These are phyloP conservation scores for Sarcoramphus papa DNA, from an alignment of 2,797 vertebrate genomes.

Conservation along the genomic window DNA sequence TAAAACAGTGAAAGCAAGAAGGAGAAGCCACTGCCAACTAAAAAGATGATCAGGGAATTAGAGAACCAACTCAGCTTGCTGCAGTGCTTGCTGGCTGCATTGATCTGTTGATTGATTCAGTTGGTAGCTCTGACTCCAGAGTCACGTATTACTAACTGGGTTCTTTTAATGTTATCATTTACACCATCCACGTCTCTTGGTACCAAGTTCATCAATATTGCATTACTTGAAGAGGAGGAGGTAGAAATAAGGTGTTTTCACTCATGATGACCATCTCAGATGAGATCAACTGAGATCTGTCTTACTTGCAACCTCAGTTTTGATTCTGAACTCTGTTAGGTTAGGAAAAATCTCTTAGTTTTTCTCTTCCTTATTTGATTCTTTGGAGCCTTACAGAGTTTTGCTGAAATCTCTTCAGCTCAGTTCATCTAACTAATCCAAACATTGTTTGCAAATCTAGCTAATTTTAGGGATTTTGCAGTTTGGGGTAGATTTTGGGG, in stretches of 20 bases:
- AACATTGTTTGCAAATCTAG: not conserved
- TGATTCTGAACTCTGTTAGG: not conserved
- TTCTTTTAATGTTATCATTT: not conserved
- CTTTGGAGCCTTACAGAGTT: not conserved
- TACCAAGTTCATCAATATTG: not conserved
- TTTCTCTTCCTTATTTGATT: not conserved
- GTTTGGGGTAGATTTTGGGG: not conserved
- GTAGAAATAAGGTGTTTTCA: not conserved
- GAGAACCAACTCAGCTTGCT: not conserved
- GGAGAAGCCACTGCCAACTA: not conserved
- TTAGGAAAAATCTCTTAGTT: not conserved
- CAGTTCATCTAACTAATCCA: not conserved
- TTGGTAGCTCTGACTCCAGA: not conserved
- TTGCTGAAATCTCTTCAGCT: not conserved
- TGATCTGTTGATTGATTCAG: not conserved
- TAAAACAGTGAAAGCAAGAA: not conserved
- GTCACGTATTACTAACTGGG: not conserved
- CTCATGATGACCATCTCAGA: not conserved
- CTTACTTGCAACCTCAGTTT: not conserved
- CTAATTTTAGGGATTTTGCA: not conserved
- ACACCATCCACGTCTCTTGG: not conserved
- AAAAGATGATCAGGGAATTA: not conserved
- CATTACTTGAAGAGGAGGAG: not conserved
- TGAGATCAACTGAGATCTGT: not conserved
- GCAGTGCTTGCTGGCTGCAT: not conserved